phyloP scores from a whole-genome alignment of 37 sponge, comb jelly and placozoan species.

The Eunapius fragilis region DNA sequence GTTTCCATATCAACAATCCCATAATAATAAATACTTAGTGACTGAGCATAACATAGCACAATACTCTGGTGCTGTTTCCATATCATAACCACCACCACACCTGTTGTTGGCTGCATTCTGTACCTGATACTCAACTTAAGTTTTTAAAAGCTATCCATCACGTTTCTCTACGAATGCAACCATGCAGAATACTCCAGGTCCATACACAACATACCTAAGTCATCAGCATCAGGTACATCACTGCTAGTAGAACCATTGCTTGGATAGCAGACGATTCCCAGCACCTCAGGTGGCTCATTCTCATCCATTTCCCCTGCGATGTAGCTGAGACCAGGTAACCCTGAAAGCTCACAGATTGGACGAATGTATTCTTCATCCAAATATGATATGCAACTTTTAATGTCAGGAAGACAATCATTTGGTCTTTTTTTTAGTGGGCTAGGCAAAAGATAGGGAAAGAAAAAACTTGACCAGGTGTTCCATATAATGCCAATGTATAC shows the following conservation, averaged over 20 bases:
- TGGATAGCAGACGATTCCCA: not conserved
- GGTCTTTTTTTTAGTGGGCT: not conserved
- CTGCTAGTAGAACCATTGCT: not conserved
- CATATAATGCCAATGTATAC: not conserved
- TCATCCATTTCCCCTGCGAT: not conserved
- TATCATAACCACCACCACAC: too few relatives aligned
- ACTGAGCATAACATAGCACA: too few relatives aligned
- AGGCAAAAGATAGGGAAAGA: not conserved
- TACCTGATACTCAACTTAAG: too few relatives aligned
- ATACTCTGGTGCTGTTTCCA: too few relatives aligned
- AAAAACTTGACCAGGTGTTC: not conserved
- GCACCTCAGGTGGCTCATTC: not conserved
- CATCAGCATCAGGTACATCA: not conserved
- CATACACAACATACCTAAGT: too few relatives aligned
- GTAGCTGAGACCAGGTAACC: not conserved
- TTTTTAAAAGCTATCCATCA: too few relatives aligned
- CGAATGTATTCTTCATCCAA: not conserved
- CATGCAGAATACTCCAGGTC: too few relatives aligned
- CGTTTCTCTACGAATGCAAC: too few relatives aligned
- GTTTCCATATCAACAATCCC: too few relatives aligned
- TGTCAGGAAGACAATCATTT: not conserved
- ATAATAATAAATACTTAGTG: too few relatives aligned
- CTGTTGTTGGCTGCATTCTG: too few relatives aligned
- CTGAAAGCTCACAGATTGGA: not conserved
- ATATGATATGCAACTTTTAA: not conserved